A percentile compares a stretch with the other conserved stretches of the same genome.
phyloP scores from a whole-genome alignment of 1,140 invertebrate species.

The Brachionus angularis region DNA sequence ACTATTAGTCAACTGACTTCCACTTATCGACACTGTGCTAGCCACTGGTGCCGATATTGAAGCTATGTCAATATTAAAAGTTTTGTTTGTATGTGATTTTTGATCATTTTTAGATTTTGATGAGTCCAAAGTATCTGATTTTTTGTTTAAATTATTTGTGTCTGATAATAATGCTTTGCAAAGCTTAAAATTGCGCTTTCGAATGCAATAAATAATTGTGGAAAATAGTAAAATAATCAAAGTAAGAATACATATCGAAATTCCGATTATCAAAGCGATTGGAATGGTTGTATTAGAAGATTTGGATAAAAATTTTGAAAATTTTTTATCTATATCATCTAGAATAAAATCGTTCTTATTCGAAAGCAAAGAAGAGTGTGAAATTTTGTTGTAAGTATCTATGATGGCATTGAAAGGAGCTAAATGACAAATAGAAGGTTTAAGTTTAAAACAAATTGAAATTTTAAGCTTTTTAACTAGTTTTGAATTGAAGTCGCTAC shows the following conservation, averaged over 20 bases:
- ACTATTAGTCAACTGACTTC: neutral
- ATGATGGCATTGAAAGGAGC: conserved; percentile 21
- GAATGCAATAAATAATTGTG: conserved; percentile 5
- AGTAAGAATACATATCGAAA: conserved; percentile 3
- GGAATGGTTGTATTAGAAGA: too few species aligned
- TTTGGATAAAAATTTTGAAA: neutral
- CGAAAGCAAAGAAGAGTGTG: conserved; percentile 12
- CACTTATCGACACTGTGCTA: conserved; percentile 29
- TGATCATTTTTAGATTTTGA: too few species aligned
- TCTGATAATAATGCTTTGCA: conserved; percentile 4
- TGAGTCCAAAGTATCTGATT: too few species aligned
- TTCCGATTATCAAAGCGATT: neutral
- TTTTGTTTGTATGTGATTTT: neutral
- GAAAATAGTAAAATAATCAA: neutral
- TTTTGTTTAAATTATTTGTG: too few species aligned
- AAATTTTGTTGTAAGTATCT: conserved; percentile 40
- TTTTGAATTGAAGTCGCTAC: neutral
- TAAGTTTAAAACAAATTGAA: neutral
- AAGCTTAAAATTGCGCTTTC: conserved; percentile 1
- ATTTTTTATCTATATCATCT: neutral
- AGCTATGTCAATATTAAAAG: conserved; percentile 23
- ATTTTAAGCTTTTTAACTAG: neutral
- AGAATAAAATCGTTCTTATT: neutral
- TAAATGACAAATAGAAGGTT: neutral
- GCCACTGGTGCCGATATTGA: conserved; percentile 38